A percentile compares a stretch with the other conserved stretches of the same genome.
Conservation (phyloP, 2,113 vertebrate genomes). For the Calyptomena viridis region DNA sequence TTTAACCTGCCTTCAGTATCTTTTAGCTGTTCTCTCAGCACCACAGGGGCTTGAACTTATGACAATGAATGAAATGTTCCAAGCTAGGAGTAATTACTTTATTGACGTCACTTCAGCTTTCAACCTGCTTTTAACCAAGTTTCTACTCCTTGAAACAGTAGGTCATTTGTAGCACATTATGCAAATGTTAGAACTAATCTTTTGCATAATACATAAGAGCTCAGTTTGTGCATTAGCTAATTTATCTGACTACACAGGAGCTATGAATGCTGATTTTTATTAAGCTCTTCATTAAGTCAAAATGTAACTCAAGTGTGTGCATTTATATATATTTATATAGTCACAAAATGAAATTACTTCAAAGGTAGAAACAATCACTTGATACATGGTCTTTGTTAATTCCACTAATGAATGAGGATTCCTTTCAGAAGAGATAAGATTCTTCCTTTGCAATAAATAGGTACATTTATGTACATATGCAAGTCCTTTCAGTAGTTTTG, state of each 20-base stretch:
- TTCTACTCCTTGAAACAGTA: constrained; percentile 69
- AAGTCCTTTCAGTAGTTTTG: background rate
- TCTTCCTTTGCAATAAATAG: background rate
- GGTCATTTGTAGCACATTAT: constrained; percentile 75
- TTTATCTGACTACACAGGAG: constrained; percentile 72
- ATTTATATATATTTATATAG: constrained; percentile 30
- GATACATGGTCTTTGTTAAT: background rate
- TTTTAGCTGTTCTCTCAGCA: constrained; percentile 46
- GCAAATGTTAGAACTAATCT: constrained; percentile 77
- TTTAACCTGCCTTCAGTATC: constrained; percentile 32
- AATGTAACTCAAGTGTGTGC: constrained; percentile 47
- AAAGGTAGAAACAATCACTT: constrained; percentile 13
- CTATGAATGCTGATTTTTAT: constrained; percentile 78
- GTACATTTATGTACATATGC: background rate
- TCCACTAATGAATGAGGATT: background rate
- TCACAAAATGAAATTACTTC: constrained; percentile 45
- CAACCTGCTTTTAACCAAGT: constrained; percentile 61
- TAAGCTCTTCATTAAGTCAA: constrained; percentile 77
- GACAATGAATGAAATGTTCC: constrained; percentile 58
- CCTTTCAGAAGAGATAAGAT: background rate
- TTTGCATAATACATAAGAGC: constrained; percentile 79
- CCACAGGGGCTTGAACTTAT: constrained; percentile 53
- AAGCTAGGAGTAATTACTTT: constrained; percentile 68
- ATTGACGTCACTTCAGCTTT: constrained; percentile 72
- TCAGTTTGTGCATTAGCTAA: constrained; percentile 75